phyloP scores from a whole-genome alignment of 2,797 vertebrate genomes.

The Lemur catta region DNA sequence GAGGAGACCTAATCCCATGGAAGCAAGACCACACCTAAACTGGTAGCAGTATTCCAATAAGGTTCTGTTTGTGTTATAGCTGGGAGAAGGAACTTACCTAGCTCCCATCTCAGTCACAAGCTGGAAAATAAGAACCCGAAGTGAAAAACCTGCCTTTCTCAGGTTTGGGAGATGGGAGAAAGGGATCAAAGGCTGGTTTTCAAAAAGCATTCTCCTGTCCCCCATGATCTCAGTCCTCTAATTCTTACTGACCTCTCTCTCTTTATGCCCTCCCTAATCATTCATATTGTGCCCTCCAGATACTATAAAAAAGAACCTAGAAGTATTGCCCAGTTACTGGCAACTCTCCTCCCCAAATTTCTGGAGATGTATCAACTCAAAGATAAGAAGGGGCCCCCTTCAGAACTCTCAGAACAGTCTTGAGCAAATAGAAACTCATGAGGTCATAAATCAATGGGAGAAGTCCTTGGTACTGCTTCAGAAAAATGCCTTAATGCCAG shows the following conservation, averaged over 20 bases:
- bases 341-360: constrained; percentile 54
- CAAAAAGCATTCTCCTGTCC: not conserved
- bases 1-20: not conserved
- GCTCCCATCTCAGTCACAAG: not conserved
- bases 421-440: constrained; percentile 79
- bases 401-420: constrained; percentile 77
- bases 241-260: not conserved
- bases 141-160: constrained; percentile 25
- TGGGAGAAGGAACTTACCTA: not conserved
- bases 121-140: constrained; percentile 14
- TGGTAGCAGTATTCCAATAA: not conserved
- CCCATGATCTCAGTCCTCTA: not conserved
- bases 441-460: constrained; percentile 91
- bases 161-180: not conserved
- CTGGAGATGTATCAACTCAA: constrained; percentile 74
- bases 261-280: not conserved
- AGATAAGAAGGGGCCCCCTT: constrained; percentile 78
- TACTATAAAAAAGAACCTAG: not conserved
- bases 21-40: not conserved
- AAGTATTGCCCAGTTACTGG: not conserved
- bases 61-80: not conserved
- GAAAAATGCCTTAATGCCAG: constrained; percentile 84
- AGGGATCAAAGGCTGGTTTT: not conserved
- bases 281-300: not conserved
- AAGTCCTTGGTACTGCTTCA: constrained; percentile 86